phyloP scores from a whole-genome alignment of 2,888 invertebrate species.

The Invenusta paracnida region DNA sequence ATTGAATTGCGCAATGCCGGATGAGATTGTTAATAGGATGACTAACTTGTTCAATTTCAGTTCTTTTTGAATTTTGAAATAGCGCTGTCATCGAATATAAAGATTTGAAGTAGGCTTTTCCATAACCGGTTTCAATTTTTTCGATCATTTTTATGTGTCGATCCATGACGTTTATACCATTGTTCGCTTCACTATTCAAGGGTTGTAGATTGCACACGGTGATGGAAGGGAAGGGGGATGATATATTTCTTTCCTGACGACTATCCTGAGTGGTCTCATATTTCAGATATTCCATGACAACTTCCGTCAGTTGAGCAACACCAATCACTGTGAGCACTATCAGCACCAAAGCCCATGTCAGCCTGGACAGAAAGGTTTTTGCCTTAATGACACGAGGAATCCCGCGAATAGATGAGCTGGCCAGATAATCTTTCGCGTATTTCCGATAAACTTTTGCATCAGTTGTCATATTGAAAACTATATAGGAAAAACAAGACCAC shows the following conservation, averaged over 20 bases:
- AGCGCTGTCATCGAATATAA: background rate
- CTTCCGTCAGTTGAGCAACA: background rate
- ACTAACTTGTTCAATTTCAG: background rate
- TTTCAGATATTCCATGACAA: background rate
- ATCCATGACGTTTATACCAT: background rate
- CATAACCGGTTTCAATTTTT: background rate
- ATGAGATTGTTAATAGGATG: background rate
- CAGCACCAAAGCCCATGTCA: background rate
- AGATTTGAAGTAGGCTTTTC: background rate
- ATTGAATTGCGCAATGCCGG: background rate
- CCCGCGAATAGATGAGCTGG: background rate
- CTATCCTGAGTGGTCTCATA: background rate
- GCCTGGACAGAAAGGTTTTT: background rate
- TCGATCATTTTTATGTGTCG: background rate
- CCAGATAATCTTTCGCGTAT: background rate
- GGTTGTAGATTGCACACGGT: conserved; percentile 33
- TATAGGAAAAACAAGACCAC: background rate
- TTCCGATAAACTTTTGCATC: background rate
- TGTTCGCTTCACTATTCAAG: background rate
- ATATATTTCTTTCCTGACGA: background rate
- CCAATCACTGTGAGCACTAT: background rate
- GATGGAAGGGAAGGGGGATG: background rate
- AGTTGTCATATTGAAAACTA: background rate
- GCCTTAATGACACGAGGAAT: conserved; percentile 21
- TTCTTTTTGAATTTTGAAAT: conserved; percentile 3